A percentile compares a stretch with the other conserved stretches of the same genome.
These are phyloP conservation scores for Dendropsophus ebraccatus DNA, from an alignment of 2,113 vertebrate genomes.

Conservation along the genomic window DNA sequence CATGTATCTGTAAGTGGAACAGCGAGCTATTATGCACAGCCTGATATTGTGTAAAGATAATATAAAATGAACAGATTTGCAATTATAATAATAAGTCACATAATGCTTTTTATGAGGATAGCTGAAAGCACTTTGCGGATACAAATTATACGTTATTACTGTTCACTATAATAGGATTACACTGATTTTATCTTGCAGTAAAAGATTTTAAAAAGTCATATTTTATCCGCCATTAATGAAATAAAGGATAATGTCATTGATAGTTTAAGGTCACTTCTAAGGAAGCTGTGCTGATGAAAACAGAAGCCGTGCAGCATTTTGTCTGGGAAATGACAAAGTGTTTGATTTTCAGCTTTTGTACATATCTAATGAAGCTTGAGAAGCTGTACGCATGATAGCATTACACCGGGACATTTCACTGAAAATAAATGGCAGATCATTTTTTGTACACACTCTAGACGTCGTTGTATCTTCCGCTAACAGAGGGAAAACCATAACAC, in stretches of 20 bases:
- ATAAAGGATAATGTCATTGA: slow-evolving; percentile 41
- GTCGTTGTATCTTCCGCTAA: not conserved
- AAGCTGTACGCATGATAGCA: not conserved
- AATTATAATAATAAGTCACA: slow-evolving; percentile 57
- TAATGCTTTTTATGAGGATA: slow-evolving; percentile 42
- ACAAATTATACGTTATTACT: slow-evolving; percentile 53
- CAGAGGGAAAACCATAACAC: not conserved
- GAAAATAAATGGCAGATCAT: not conserved
- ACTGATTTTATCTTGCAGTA: slow-evolving; percentile 50
- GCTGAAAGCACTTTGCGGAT: slow-evolving; percentile 49
- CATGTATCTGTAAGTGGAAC: not conserved
- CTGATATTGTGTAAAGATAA: slow-evolving; percentile 46
- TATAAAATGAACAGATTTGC: slow-evolving; percentile 55
- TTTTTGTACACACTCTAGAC: not conserved
- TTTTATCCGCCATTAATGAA: slow-evolving; percentile 38
- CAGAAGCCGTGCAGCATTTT: not conserved
- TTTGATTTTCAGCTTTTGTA: slow-evolving; percentile 14
- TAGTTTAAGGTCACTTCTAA: slow-evolving; percentile 43
- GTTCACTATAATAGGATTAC: slow-evolving; percentile 47
- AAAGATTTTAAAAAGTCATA: slow-evolving; percentile 42
- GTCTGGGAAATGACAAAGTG: not conserved
- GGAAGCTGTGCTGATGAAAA: slow-evolving; percentile 23
- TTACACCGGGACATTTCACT: not conserved
- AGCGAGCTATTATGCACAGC: not conserved
- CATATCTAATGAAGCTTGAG: not conserved